Evolutionary conservation across 2,888 invertebrate genomes (phyloP), one percentile per base, ranked within the genome.

Genomic region (Carcina quercana): DNA sequence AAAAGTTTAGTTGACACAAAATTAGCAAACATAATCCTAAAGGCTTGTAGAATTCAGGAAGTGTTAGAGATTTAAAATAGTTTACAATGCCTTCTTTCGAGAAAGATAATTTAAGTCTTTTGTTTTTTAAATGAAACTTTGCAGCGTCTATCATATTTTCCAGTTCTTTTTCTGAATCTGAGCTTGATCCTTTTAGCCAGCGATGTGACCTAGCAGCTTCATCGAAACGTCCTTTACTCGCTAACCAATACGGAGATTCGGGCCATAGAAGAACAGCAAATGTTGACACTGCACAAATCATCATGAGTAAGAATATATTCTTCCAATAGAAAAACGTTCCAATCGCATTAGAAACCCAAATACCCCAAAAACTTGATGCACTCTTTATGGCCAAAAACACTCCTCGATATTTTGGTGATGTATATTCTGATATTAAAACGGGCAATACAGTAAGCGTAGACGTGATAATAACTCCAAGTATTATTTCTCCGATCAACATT

Each of bases 1-100:
- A 13, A n/a, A 13, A 13, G 13, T 7, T 13, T 8, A 13, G 13
- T 2, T 56, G 53, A 5, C 56, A 45, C 11, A 44, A 19, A 37
- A 60, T 36, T 7, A 53, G 30, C 34, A 53, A 36, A 5, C 52
- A 55, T 2, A 59, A 25, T 6, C 53, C 29, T 3, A 60, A 25
- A 0, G 65, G 65, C 34, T 50, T 54, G 27, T 60, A 65, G 38
- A 61, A 62, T 8, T 50, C 46, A 21, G 45, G 52, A 3, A 40
- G 40, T 7, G 37, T 27, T 8, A 46, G 27, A 5, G 43, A 45
- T 35, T 47, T 43, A 21, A 39, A 45, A 5, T 48, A 25, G 14
- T 35, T 32, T 25, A 28, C 32, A 8, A 44, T 32, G 28, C 34
- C 11, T 5, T 39, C 10, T 43, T 31, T 38, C 30, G 4, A 13